Conservation (phyloP, 2,888 invertebrate species). For the Aphodius granarius region DNA sequence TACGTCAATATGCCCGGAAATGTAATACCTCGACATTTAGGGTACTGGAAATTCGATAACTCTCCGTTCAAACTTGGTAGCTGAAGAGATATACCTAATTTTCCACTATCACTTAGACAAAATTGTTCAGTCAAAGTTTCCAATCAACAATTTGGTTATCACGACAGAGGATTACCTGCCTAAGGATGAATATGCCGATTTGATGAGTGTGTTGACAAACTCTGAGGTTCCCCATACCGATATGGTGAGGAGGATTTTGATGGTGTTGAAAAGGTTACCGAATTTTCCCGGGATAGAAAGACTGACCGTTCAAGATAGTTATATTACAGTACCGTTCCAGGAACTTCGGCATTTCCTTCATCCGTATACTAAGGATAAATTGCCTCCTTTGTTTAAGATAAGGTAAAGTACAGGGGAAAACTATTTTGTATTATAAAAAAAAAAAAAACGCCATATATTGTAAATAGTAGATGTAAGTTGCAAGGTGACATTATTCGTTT, state of each 20-base stretch:
- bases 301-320: background rate
- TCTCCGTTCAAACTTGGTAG: slow-evolving; percentile 26
- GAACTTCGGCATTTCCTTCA: slow-evolving; percentile 10
- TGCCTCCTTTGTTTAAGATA: slow-evolving; percentile 11
- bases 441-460: too few species aligned
- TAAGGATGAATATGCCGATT: slow-evolving; percentile 10
- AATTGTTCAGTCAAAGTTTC: slow-evolving; percentile 22
- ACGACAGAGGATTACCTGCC: background rate
- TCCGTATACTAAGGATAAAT: slow-evolving; percentile 2
- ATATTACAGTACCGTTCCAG: slow-evolving; percentile 10
- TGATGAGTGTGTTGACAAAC: slow-evolving; percentile 15
- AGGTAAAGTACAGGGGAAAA: slow-evolving; percentile 17
- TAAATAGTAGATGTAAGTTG: background rate
- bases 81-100: slow-evolving; percentile 31
- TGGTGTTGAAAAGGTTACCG: slow-evolving; percentile 22
- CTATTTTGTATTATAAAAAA: too few species aligned
- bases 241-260: slow-evolving; percentile 25
- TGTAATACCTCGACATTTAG: slow-evolving; percentile 37
- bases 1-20: slow-evolving; percentile 78
- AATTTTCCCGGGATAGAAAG: slow-evolving; percentile 8
- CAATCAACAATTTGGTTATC: slow-evolving; percentile 22
- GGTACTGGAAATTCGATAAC: slow-evolving; percentile 28
- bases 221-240: slow-evolving; percentile 5
- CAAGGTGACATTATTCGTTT: background rate
- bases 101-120: slow-evolving; percentile 29